phyloP scores from a whole-genome alignment of 2,113 vertebrate species.

The Nycticryphes semicollaris region DNA sequence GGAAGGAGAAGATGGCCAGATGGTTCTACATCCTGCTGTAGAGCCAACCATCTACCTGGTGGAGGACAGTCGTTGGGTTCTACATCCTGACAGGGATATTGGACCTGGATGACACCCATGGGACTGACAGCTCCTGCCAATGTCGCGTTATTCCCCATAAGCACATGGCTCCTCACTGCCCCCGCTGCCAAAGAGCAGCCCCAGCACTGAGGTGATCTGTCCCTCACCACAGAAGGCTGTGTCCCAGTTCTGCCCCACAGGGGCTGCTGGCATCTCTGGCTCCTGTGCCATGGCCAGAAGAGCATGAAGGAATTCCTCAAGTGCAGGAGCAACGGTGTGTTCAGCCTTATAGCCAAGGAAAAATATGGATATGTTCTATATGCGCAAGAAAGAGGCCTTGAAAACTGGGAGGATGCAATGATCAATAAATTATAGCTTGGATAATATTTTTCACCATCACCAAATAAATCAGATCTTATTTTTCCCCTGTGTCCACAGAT shows the following conservation, averaged over 20 bases:
- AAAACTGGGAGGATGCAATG: background rate
- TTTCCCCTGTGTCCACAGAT: background rate
- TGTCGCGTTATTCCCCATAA: background rate
- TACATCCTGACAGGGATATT: background rate
- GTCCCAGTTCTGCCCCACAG: background rate
- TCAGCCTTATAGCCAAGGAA: background rate
- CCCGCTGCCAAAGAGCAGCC: background rate
- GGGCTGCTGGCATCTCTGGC: background rate
- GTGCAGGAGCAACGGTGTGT: background rate
- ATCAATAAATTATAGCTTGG: slow-evolving; percentile 49
- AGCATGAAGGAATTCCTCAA: background rate
- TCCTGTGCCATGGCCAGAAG: background rate
- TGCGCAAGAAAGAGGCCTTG: background rate
- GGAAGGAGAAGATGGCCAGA: background rate
- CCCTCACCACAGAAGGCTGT: accelerated
- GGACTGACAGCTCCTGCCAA: background rate
- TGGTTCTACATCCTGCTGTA: background rate
- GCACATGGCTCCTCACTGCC: accelerated
- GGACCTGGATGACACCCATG: background rate
- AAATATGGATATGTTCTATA: background rate
- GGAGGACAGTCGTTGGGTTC: background rate
- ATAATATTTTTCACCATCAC: slow-evolving; percentile 13
- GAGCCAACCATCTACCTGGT: background rate
- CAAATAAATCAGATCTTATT: slow-evolving; percentile 58
- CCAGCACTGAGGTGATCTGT: background rate